Evolutionary conservation across 2,888 invertebrate species (phyloP).

Genomic region (Drosophila monieri): DNA sequence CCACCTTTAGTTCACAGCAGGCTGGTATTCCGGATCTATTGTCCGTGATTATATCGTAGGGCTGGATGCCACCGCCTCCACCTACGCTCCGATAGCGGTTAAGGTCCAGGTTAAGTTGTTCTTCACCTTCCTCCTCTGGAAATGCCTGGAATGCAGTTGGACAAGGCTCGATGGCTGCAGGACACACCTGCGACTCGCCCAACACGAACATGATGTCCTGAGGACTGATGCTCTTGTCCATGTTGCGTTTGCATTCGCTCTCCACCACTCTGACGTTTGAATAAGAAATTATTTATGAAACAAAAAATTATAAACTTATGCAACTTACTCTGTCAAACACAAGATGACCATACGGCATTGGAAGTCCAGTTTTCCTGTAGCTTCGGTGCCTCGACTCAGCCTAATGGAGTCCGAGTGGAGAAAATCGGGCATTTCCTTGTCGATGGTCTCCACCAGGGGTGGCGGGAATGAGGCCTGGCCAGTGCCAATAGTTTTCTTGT

Average conservation of each 20-base stretch:
- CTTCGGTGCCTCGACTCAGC: slow-evolving; percentile 44
- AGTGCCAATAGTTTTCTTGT: slow-evolving; percentile 51
- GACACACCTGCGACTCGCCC: slow-evolving; percentile 55
- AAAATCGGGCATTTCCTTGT: slow-evolving; percentile 54
- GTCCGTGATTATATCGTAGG: slow-evolving; percentile 46
- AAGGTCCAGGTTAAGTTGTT: slow-evolving; percentile 67
- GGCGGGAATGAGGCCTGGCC: slow-evolving; percentile 62
- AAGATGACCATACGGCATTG: slow-evolving; percentile 68
- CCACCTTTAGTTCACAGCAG: slow-evolving; percentile 64
- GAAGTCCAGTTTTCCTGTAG: slow-evolving; percentile 62
- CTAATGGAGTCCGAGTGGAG: slow-evolving; percentile 56
- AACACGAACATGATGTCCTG: slow-evolving; percentile 75
- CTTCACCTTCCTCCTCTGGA: slow-evolving; percentile 45
- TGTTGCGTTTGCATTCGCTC: slow-evolving; percentile 24
- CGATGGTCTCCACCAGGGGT: slow-evolving; percentile 55
- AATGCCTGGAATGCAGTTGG: slow-evolving; percentile 36
- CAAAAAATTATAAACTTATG: no score
- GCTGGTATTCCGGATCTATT: slow-evolving; percentile 44
- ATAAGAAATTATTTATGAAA: neutral
- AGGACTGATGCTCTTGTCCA: slow-evolving; percentile 69
- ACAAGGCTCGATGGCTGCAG: slow-evolving; percentile 39
- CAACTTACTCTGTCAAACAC: slow-evolving; percentile 48
- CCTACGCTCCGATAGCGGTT: slow-evolving; percentile 56
- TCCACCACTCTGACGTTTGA: neutral
- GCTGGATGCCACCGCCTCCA: slow-evolving; percentile 49